Conservation (phyloP, 23 tunicate genomes). For the Oikopleura dioica region DNA sequence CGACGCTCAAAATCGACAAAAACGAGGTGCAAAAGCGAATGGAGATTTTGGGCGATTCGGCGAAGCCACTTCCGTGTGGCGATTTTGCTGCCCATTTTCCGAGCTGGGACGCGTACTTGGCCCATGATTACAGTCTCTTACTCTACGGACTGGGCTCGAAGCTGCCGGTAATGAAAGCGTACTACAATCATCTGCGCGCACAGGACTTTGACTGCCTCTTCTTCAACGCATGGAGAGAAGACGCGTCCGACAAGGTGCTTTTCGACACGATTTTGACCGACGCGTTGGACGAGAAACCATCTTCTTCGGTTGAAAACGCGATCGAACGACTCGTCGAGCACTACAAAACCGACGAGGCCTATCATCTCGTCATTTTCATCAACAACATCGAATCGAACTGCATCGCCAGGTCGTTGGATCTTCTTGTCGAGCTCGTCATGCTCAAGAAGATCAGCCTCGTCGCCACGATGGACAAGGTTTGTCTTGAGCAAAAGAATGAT, state of each 20-base stretch:
- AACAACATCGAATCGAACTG: background rate
- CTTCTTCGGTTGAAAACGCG: background rate
- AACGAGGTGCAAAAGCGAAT: background rate
- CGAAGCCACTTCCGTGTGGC: background rate
- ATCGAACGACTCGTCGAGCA: background rate
- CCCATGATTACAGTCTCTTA: background rate
- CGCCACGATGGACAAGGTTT: conserved; percentile 12
- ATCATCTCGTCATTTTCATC: background rate
- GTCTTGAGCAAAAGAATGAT: no score
- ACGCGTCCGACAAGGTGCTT: background rate
- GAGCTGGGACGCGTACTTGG: background rate
- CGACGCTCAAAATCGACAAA: background rate
- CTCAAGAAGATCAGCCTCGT: background rate
- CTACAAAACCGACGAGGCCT: background rate
- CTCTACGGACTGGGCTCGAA: background rate
- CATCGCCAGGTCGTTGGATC: background rate
- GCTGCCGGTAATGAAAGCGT: background rate
- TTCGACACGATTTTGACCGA: conserved; percentile 4
- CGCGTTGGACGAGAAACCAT: background rate
- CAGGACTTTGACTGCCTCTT: background rate
- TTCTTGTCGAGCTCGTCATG: background rate
- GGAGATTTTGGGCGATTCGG: background rate
- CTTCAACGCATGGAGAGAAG: background rate
- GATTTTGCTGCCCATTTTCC: background rate
- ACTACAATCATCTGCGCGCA: background rate